These are phyloP conservation scores for Diplogasteroides magnus DNA, from an alignment of 1,140 invertebrate species.

Conservation along the genomic window DNA sequence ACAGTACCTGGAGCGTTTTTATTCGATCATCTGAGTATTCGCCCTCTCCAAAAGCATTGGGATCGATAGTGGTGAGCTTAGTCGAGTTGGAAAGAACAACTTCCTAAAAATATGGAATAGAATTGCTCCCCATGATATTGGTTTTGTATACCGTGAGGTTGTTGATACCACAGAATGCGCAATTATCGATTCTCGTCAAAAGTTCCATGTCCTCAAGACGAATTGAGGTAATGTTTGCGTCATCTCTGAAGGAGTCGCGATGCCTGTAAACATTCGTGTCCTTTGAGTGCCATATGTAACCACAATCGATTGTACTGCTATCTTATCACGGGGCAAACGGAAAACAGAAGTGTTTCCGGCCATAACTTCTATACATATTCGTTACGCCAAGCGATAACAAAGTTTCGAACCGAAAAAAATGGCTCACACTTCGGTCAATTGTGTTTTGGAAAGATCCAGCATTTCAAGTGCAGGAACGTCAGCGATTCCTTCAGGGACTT, in stretches of 20 bases:
- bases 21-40: no score
- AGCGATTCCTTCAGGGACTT: background rate
- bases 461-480: background rate
- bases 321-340: no score
- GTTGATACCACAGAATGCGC: background rate
- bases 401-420: no score
- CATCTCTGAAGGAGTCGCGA: background rate
- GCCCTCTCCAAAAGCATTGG: background rate
- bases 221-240: background rate
- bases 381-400: no score
- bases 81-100: no score
- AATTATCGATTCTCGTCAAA: background rate
- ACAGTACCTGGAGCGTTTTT: no score
- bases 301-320: no score
- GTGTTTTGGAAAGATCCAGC: background rate
- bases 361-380: no score
- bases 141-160: background rate
- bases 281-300: no score
- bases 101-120: no score
- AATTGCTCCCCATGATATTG: no score
- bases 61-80: background rate
- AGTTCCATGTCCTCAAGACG: background rate
- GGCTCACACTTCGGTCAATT: background rate
- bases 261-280: background rate
- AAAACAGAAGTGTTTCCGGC: no score